phyloP scores from a whole-genome alignment of 2,888 invertebrate species.

The Pogonocherus hispidulus region DNA sequence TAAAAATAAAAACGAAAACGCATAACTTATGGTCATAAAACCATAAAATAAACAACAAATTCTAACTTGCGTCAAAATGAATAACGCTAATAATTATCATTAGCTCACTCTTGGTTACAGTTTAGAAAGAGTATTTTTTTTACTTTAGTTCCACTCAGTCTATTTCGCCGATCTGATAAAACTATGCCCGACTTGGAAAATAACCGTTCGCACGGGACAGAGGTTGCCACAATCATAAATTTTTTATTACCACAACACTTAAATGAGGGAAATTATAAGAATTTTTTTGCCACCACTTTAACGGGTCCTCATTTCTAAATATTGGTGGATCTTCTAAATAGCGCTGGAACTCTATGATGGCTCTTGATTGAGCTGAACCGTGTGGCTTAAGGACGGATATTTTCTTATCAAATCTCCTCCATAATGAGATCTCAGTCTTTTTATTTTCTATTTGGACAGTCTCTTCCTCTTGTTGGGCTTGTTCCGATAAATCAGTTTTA shows the following conservation, averaged over 20 bases:
- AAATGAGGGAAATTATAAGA: constrained; percentile 40
- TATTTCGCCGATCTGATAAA: constrained; percentile 23
- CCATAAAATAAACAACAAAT: too few relatives aligned
- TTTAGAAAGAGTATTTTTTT: constrained; percentile 35
- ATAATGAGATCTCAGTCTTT: constrained; percentile 7
- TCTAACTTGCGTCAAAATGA: too few relatives aligned
- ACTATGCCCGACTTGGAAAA: constrained; percentile 31
- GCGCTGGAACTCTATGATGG: constrained; percentile 43
- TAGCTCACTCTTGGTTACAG: too few relatives aligned
- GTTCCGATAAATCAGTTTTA: not conserved
- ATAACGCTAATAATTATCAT: too few relatives aligned
- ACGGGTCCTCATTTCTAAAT: constrained; percentile 32
- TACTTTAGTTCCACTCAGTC: constrained; percentile 31
- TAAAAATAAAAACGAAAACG: too few relatives aligned
- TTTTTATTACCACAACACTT: constrained; percentile 30
- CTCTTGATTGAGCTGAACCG: constrained; percentile 33
- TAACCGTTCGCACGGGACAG: constrained; percentile 32
- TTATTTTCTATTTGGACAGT: not conserved
- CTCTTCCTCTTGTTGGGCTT: not conserved
- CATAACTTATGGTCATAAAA: too few relatives aligned
- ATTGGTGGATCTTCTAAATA: constrained; percentile 41
- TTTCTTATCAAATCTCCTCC: constrained; percentile 32
- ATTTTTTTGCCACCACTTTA: constrained; percentile 42
- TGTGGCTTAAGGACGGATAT: constrained; percentile 15
- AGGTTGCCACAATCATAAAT: constrained; percentile 37